A percentile compares a stretch with the other conserved stretches of the same genome.
Conservation (phyloP, 1,140 invertebrate species). For the Lysiphlebus fabarum region DNA sequence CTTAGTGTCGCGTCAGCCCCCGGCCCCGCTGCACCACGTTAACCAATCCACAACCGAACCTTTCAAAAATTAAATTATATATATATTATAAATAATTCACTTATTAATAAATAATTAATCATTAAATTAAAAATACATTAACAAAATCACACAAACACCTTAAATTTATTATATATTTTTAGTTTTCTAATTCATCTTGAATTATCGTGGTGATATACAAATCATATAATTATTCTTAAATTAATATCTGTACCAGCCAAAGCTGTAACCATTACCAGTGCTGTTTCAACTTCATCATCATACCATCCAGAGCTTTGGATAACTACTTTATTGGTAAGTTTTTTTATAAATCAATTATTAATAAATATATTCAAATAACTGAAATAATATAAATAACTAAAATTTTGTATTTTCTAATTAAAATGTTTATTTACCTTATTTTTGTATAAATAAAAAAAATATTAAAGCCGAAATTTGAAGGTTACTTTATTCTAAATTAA, state of each 20-base stretch:
- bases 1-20: constrained; percentile 54
- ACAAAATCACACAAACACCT: too few relatives aligned
- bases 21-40: constrained; percentile 52
- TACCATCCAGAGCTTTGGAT: constrained; percentile 23
- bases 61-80: constrained; percentile 1
- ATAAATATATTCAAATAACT: too few relatives aligned
- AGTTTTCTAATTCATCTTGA: too few relatives aligned
- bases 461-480: too few relatives aligned
- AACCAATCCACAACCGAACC: constrained; percentile 47
- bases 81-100: background rate
- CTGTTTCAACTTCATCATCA: constrained; percentile 8
- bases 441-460: background rate
- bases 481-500: too few relatives aligned
- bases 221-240: too few relatives aligned
- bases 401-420: constrained; percentile 10
- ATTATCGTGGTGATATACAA: too few relatives aligned
- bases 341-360: background rate
- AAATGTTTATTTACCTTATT: background rate
- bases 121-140: background rate
- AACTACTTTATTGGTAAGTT: constrained; percentile 28
- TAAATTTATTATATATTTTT: too few relatives aligned
- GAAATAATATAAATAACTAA: too few relatives aligned
- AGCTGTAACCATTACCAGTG: constrained; percentile 24
- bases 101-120: background rate
- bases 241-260: constrained; percentile 16